Evolutionary conservation across 2,113 vertebrate genomes (phyloP).

Genomic region (Sylvilagus bachmani): DNA sequence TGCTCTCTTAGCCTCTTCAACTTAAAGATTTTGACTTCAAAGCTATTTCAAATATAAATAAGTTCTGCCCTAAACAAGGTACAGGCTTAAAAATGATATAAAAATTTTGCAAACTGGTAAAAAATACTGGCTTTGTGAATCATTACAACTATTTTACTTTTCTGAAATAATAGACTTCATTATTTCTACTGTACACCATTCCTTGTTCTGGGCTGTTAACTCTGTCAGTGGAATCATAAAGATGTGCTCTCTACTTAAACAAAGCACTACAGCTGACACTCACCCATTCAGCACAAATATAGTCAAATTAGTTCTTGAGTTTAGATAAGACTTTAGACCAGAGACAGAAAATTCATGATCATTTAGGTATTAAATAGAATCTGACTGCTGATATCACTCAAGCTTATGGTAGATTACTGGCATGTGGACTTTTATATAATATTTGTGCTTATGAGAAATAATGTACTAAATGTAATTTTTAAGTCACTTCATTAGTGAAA

Average conservation of each 20-base stretch:
- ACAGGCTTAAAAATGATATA: conserved; percentile 41
- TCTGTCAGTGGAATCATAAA: background rate
- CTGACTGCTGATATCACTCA: conserved; percentile 10
- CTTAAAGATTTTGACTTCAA: background rate
- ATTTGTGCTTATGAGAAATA: conserved; percentile 22
- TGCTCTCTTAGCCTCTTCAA: background rate
- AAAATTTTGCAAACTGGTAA: conserved; percentile 33
- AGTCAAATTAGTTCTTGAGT: conserved; percentile 16
- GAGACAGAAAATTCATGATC: background rate
- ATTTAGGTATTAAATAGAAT: conserved; percentile 1
- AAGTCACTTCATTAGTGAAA: background rate
- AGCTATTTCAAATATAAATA: conserved; percentile 48
- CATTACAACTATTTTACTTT: background rate
- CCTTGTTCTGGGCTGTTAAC: background rate
- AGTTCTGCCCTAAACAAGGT: background rate
- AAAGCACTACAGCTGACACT: background rate
- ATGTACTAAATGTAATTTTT: background rate
- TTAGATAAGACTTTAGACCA: conserved; percentile 3
- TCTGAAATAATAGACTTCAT: conserved; percentile 11
- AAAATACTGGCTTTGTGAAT: background rate
- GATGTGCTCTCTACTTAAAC: background rate
- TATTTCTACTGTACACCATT: background rate
- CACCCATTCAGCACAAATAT: background rate
- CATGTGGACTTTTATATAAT: background rate
- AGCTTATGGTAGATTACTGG: conserved; percentile 38